A percentile compares a stretch with the other conserved stretches of the same genome.
These are phyloP conservation scores for Crocidura indochinensis DNA, from an alignment of 2,797 vertebrate species.

Conservation along the genomic window DNA sequence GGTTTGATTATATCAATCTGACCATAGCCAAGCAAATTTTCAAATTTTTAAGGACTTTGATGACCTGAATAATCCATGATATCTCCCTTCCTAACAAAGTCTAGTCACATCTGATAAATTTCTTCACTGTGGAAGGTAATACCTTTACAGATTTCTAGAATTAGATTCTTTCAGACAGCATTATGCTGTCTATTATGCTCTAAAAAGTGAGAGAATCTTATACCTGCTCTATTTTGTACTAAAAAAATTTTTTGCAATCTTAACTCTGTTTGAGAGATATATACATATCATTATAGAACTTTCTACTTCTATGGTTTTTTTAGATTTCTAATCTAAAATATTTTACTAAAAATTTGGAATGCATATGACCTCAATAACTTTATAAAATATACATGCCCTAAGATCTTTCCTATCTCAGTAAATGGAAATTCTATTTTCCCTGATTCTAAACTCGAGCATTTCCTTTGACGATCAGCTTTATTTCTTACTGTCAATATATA, in stretches of 20 bases:
- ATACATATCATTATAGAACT: too few species aligned
- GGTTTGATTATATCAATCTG: not conserved
- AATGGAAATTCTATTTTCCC: too few species aligned
- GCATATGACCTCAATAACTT: too few species aligned
- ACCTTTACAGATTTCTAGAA: not conserved
- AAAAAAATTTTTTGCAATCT: slow-evolving; percentile 7
- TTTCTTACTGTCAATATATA: too few species aligned
- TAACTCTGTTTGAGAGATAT: too few species aligned
- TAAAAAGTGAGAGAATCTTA: slow-evolving; percentile 26
- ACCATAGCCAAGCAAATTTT: not conserved
- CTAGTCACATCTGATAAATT: not conserved
- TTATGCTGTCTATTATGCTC: not conserved
- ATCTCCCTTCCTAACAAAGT: not conserved
- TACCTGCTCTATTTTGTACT: not conserved
- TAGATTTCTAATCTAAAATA: too few species aligned
- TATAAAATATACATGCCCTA: too few species aligned
- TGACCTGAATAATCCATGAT: not conserved
- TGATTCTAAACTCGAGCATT: too few species aligned
- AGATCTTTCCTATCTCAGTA: too few species aligned
- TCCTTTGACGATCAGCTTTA: too few species aligned
- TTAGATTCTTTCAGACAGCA: not conserved
- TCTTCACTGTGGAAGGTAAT: not conserved
- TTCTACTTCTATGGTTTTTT: too few species aligned
- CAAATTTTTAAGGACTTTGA: not conserved
- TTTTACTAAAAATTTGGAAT: too few species aligned